Conservation (phyloP, 2,888 invertebrate genomes). For the Agrotis ipsilon region DNA sequence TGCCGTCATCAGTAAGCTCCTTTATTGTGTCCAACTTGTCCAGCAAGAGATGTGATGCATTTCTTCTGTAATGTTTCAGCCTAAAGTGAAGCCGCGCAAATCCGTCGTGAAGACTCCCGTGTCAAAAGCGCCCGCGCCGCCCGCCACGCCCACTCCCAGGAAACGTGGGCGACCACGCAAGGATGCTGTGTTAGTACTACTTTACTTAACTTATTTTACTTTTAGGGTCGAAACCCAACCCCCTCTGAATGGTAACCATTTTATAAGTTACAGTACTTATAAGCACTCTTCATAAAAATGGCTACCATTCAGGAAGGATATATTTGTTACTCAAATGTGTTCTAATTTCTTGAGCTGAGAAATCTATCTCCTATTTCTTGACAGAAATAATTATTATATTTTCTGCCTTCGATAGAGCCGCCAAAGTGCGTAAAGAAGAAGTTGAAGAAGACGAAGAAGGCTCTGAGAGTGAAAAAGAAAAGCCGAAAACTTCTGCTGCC, state of each 20-base stretch:
- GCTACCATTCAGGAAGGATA: too few relatives aligned
- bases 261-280: too few relatives aligned
- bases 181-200: constrained; percentile 67
- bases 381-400: background rate
- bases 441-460: constrained; percentile 60
- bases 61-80: constrained; percentile 48
- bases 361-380: background rate
- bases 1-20: too few relatives aligned
- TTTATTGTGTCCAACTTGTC: background rate
- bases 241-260: too few relatives aligned
- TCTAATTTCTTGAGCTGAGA: too few relatives aligned
- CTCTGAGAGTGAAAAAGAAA: constrained; percentile 52
- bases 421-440: constrained; percentile 78
- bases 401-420: constrained; percentile 68
- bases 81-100: constrained; percentile 57
- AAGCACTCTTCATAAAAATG: too few relatives aligned
- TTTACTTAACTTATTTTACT: background rate
- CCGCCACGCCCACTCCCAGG: constrained; percentile 59
- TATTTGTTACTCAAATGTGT: too few relatives aligned
- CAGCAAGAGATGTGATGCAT: background rate
- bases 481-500: constrained; percentile 39
- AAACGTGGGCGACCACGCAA: constrained; percentile 86
- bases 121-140: constrained; percentile 40
- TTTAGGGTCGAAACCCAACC: too few relatives aligned
- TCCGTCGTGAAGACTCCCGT: constrained; percentile 53